These are phyloP conservation scores for Cyclura pinguis DNA, from an alignment of 2,797 vertebrate genomes.

Conservation along the genomic window DNA sequence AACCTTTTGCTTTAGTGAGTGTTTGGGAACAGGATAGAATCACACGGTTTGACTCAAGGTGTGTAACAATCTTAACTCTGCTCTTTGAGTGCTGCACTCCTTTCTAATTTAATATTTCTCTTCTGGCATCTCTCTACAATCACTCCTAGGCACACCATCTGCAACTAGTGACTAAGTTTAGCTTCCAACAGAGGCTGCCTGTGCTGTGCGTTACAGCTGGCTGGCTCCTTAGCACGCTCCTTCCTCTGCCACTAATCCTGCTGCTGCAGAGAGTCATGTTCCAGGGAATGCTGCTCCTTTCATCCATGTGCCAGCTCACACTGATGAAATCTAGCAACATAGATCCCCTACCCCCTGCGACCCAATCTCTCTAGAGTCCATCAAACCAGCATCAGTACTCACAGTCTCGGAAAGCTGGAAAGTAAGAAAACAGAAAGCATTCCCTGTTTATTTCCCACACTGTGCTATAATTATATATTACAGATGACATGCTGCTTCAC, in stretches of 20 bases:
- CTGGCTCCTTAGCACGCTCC: background rate
- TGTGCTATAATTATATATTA: background rate
- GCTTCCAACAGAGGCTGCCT: background rate
- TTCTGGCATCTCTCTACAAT: background rate
- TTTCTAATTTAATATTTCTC: background rate
- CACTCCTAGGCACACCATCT: background rate
- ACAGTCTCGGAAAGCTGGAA: background rate
- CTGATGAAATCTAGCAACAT: background rate
- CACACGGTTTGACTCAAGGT: background rate
- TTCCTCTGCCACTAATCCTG: conserved; percentile 17
- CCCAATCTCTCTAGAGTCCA: background rate
- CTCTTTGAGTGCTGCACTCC: background rate
- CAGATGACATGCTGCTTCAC: background rate
- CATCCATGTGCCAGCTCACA: background rate
- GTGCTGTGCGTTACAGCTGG: rapidly evolving
- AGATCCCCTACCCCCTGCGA: background rate
- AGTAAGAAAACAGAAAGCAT: background rate
- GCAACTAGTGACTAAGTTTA: background rate
- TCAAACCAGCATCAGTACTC: conserved; percentile 20
- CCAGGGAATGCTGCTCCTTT: background rate
- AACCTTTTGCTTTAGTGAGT: conserved; percentile 56
- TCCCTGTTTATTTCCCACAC: background rate
- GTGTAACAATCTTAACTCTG: background rate
- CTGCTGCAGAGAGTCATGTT: rapidly evolving
- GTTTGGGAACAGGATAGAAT: conserved; percentile 39